Base-by-base conservation (phyloP, 2,113 vertebrate species). In the Tretioscincus oriximinensis region DNA sequence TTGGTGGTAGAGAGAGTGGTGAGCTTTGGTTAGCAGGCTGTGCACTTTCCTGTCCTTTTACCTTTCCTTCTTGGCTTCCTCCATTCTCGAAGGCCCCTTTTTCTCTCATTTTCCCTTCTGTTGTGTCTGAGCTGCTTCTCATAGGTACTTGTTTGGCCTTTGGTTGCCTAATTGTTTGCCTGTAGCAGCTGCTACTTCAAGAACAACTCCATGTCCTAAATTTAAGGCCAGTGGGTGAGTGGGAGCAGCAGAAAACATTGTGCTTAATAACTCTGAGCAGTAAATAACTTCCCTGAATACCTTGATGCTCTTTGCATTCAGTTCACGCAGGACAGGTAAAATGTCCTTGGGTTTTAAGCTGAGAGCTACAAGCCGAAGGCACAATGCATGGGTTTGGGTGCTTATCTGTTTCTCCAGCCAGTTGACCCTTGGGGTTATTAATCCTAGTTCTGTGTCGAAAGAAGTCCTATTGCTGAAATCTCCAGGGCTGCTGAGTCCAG, bases 141-240 rank as follows among this genome's bases (percentile, higher is more conserved):
- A 22, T 47, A 45, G 69, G 73, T 1, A 68, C 78, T 77, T 51
- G 26, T 10, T 66, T 81, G 80, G 18, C n/a, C 35, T 84, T 81
- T 51, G 3, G 66, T 67, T 68, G 82, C 2, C n/a, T 0, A 0
- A 70, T 60, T 61, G 21, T 64, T 71, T 85, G 12, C 74, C 18
- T 80, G 49, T 77, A 86, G 79, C 49, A 45, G 81, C 16, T 68
- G 73, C 28, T 72, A 24, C 24, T 21, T 78, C 47, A 11, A 73
- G 31, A 80, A 76, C 2, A 63, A 26, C 58, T 26, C 24, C 11
- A 1, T n/a, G 26, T 63, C 29, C 64, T 3, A 20, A 0, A 28
- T 28, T 1, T 21, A 8, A 22, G 8, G 20, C 16, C 10, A 9
- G 29, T 9, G 54, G 66, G 12, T 16, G 9, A 26, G 47, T 1